Base-by-base conservation (phyloP, 1,140 invertebrate species). In the Lethrus apterus region DNA sequence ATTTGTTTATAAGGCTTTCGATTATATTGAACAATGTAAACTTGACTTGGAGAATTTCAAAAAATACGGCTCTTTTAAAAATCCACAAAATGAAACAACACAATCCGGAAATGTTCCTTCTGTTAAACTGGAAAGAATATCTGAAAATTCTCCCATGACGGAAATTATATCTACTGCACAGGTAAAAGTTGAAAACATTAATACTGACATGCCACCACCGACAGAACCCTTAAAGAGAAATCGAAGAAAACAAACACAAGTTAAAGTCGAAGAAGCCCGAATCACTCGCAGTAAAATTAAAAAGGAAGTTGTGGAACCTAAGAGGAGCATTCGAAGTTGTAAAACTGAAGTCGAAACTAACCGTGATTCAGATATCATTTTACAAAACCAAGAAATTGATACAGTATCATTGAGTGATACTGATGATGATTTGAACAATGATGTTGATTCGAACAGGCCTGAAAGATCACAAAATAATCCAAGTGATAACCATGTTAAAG, bases 151-250 rank as follows among this genome's bases (percentile, higher is more conserved):
- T 3, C 17, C 33, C 14, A 18, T 20, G 11, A 21, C 19, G 2
- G 7, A 19, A 3, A n/a, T 4, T 5, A 20, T 21, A 20, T 19
- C 4, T 7, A 4, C 11, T n/a, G 9, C 19, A 8, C 1, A 10
- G 11, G 23, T 36, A 3, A 36, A 42, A 42, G 23, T 42, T 29
- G 40, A 29, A 15, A 42, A 29, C 2, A 7, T 8, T 8, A n/a
- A 29, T 8, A 18, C n/a, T 4, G 52, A 50, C 18, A 54, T 57
- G 50, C 47, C 51, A 7, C 51, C 57, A 17, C 54, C 57, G 11
- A 24, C 30, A 41, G 33, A 35, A 15, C 46, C 54, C 10, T 50
- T 51, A 11, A 42, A 40, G 44, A 52, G 50, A 14, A 50, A 50
- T 18, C 10, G 31, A 47, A 52, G 45, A 40, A 21, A 24, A 44